A percentile compares a stretch with the other conserved stretches of the same genome.
Conservation (phyloP, 2,888 invertebrate genomes). For the Siphlonurus alternatus region DNA sequence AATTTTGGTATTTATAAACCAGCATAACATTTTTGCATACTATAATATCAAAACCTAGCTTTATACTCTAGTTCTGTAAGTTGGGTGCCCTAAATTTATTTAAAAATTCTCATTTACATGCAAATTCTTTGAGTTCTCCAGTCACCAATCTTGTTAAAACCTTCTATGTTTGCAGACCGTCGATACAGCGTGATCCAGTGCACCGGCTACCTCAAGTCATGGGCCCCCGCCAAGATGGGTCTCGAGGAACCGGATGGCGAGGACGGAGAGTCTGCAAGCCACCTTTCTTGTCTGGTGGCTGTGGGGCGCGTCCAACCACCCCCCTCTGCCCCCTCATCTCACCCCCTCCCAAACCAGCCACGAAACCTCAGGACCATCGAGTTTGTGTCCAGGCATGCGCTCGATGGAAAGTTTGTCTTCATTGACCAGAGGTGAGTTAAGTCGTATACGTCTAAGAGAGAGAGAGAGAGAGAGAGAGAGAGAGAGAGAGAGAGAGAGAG, state of each 20-base stretch:
- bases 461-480: no score
- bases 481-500: no score
- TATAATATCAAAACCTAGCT: no score
- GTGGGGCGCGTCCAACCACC: slow-evolving; percentile 59
- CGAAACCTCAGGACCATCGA: slow-evolving; percentile 45
- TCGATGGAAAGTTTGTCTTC: slow-evolving; percentile 83
- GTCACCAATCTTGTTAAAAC: no score
- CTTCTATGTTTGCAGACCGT: slow-evolving; percentile 38
- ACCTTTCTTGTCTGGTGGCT: slow-evolving; percentile 74
- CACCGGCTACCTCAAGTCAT: slow-evolving; percentile 84
- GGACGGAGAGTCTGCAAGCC: slow-evolving; percentile 38
- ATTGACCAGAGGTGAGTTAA: slow-evolving; percentile 67
- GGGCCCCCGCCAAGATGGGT: slow-evolving; percentile 64
- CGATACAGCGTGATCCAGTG: slow-evolving; percentile 83
- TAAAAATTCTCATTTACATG: no score
- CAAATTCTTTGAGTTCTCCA: no score
- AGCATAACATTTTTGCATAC: no score
- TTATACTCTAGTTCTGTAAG: no score
- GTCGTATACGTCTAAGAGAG: no score
- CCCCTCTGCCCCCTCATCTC: slow-evolving; percentile 25
- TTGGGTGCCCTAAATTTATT: no score
- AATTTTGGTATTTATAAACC: no score
- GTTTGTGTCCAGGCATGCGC: slow-evolving; percentile 69
- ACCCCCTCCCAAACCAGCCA: slow-evolving; percentile 15
- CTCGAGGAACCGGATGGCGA: slow-evolving; percentile 49